Evolutionary conservation across 2,113 vertebrate genomes (phyloP).

Genomic region (Chaenogobius annularis): DNA sequence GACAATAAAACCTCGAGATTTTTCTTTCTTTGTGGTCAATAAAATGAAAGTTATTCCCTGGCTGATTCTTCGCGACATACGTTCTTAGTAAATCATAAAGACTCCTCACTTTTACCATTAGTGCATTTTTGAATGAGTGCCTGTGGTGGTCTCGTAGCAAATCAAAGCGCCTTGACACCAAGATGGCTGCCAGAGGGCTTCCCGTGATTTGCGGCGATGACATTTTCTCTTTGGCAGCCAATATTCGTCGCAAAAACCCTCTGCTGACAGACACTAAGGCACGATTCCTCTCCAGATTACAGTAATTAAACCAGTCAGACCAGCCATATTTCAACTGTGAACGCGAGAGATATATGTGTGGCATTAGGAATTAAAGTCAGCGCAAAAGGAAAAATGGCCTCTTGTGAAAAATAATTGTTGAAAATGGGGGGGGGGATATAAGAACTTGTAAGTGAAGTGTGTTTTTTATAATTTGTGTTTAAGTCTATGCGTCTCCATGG

Average conservation of each 20-base stretch:
- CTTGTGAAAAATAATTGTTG: constrained; percentile 26
- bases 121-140: constrained; percentile 51
- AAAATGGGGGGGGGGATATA: background rate
- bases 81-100: constrained; percentile 40
- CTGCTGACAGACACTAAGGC: constrained; percentile 53
- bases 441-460: background rate
- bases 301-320: constrained; percentile 65
- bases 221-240: constrained; percentile 45
- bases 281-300: constrained; percentile 52
- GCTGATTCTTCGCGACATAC: background rate
- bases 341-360: constrained; percentile 41
- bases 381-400: constrained; percentile 34
- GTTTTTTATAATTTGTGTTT: no score
- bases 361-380: constrained; percentile 43
- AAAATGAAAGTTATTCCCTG: constrained; percentile 6
- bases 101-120: constrained; percentile 55
- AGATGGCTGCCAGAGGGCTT: constrained; percentile 52
- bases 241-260: constrained; percentile 32
- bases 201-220: constrained; percentile 53
- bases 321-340: constrained; percentile 35
- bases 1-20: constrained; percentile 13
- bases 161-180: constrained; percentile 52
- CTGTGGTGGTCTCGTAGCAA: constrained; percentile 49
- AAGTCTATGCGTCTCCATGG: no score
- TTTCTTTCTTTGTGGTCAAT: background rate